Conservation (phyloP, 2,888 invertebrate genomes). For the Phrixothrix hirtus region DNA sequence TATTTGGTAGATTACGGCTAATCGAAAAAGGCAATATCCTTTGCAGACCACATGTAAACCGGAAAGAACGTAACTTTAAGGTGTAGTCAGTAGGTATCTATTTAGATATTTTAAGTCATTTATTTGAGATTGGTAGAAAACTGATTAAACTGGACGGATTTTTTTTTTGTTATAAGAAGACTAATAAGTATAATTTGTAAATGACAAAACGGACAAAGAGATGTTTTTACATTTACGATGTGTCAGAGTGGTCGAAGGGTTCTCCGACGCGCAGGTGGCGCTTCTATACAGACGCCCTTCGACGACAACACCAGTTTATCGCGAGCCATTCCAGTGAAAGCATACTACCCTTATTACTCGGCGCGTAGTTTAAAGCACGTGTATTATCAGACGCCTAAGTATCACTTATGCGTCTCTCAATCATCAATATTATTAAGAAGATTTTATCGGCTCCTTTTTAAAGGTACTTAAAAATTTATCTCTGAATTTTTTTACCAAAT, state of each 20-base stretch:
- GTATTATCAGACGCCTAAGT: no score
- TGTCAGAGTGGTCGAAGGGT: slow-evolving; percentile 48
- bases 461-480: no score
- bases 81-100: no score
- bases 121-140: no score
- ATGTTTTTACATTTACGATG: slow-evolving; percentile 40
- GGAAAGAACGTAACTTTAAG: no score
- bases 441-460: no score
- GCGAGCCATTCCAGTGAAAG: slow-evolving; percentile 46
- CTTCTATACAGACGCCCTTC: slow-evolving; percentile 45
- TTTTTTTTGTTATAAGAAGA: slow-evolving; percentile 9
- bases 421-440: no score
- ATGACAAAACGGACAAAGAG: slow-evolving; percentile 34
- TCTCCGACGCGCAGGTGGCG: slow-evolving; percentile 47
- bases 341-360: slow-evolving; percentile 36
- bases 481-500: no score
- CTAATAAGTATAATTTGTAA: slow-evolving; percentile 20
- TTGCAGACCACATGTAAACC: slow-evolving; percentile 11
- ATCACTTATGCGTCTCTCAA: no score
- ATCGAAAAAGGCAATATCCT: slow-evolving; percentile 15
- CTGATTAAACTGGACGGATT: not conserved
- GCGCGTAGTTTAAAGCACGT: slow-evolving; percentile 34
- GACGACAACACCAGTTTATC: slow-evolving; percentile 51
- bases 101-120: no score
- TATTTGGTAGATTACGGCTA: slow-evolving; percentile 19